Base-by-base conservation (phyloP, 2,113 vertebrate species). In the Pterocles orientalis region DNA sequence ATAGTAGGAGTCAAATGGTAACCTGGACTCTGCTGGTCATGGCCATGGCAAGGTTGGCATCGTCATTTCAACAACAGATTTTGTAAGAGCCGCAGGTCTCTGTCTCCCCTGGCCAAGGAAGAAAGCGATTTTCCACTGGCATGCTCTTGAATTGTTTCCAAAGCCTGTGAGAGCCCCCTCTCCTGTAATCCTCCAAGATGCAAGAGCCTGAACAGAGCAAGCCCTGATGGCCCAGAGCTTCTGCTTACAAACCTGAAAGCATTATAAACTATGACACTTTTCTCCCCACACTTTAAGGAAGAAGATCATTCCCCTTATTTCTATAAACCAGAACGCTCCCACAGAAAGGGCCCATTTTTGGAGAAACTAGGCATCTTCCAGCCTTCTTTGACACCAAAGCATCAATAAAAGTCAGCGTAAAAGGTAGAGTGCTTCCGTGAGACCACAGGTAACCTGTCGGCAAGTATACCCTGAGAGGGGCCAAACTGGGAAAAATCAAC, bases 141-240 rank as follows among this genome's bases (percentile, higher is more conserved):
- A 6, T 3, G n/a, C 51, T 57, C n/a, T 36, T 75, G 31, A 19
- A 5, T 24, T 61, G 24, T n/a, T 56, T 79, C 48, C 73, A 66
- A 58, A 82, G 29, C 33, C 50, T 9, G 3, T 34, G 29, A 33
- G 12, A 64, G 12, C 23, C 25, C 15, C 18, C 3, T 7, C 21
- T 68, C 26, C 31, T 0, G 0, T 19, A 81, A 41, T 41, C 21
- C 36, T 71, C 47, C 0, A 0, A 84, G 41, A 81, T 1, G 3
- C 45, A 56, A 41, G 58, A 82, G 36, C 16, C 51, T 65, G 16
- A 75, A 16, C 18, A 70, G 53, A 68, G n/a, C 18, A 66, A 90
- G 48, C 28, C 34, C 16, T 33, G 39, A 47, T 48, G 14, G 45
- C 29, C 19, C 68, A 81, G 76, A 81, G 8, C 58, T 92, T 73